phyloP scores from a whole-genome alignment of 2,888 invertebrate species.

The Ichneumon xanthorius region DNA sequence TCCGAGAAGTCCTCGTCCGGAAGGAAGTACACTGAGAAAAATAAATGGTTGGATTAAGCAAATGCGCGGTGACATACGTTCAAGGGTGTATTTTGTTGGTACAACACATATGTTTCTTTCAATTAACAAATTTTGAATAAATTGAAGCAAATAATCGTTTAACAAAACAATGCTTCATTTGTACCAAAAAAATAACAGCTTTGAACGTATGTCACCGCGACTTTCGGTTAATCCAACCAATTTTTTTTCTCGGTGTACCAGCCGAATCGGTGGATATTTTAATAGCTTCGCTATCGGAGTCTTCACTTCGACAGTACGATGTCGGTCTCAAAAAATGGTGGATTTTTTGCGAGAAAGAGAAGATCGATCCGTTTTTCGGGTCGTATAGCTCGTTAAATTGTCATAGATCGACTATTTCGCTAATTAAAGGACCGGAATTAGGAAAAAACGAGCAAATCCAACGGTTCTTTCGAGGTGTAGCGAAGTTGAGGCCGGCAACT shows the following conservation, averaged over 20 bases:
- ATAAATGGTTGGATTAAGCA: no score
- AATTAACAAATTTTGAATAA: no score
- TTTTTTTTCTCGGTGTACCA: no score
- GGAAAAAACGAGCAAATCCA: slow-evolving; percentile 7
- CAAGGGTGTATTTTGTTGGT: no score
- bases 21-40: no score
- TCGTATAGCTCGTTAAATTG: slow-evolving; percentile 22
- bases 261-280: slow-evolving; percentile 29
- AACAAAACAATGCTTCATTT: no score
- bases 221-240: no score
- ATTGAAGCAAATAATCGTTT: no score
- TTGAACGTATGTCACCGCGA: no score
- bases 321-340: slow-evolving; percentile 15
- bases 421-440: slow-evolving; percentile 7
- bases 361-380: background rate
- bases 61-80: no score
- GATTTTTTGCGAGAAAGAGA: background rate
- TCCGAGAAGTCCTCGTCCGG: slow-evolving; percentile 32
- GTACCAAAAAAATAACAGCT: no score
- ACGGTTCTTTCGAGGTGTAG: slow-evolving; percentile 6
- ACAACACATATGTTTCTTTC: no score
- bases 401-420: background rate
- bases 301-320: slow-evolving; percentile 29
- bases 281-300: slow-evolving; percentile 28
- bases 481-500: background rate